Evolutionary conservation across 2,888 invertebrate species (phyloP).

Genomic region (Elgonia sp.): DNA sequence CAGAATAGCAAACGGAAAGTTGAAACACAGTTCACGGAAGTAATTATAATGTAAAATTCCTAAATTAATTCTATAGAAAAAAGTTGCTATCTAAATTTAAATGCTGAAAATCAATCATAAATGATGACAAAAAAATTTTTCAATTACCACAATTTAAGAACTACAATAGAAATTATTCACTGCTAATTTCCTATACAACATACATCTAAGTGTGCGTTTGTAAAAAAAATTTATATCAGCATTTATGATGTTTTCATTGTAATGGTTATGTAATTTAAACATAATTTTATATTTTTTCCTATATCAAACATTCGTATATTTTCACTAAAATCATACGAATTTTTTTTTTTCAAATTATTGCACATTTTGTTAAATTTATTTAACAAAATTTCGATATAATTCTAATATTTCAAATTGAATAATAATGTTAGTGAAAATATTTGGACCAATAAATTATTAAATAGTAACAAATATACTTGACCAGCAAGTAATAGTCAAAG

Average conservation of each 20-base stretch:
- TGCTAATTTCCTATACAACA: too few species aligned
- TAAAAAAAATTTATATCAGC: too few species aligned
- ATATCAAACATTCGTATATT: not conserved
- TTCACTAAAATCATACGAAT: constrained; percentile 1
- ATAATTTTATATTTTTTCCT: too few species aligned
- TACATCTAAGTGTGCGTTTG: too few species aligned
- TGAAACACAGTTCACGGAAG: constrained; percentile 31
- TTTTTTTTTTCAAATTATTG: too few species aligned
- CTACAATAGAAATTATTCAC: too few species aligned
- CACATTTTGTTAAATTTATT: not conserved
- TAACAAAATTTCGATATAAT: not conserved
- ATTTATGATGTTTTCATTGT: too few species aligned
- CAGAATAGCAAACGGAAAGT: constrained; percentile 5
- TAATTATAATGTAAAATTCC: not conserved
- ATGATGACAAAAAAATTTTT: too few species aligned
- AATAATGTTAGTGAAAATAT: constrained; percentile 18
- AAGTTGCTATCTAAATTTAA: not conserved
- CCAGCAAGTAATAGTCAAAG: constrained; percentile 53
- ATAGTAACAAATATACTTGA: constrained; percentile 43
- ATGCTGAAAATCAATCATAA: constrained; percentile 11
- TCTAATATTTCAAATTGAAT: too few species aligned
- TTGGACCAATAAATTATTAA: constrained; percentile 15
- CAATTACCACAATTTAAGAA: too few species aligned
- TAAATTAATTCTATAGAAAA: not conserved
- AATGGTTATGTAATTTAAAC: too few species aligned